Percentiles rank a stretch among this genome's conserved stretches.
Evolutionary conservation across 2,888 invertebrate species (phyloP).

Genomic region (Thumatha senex): DNA sequence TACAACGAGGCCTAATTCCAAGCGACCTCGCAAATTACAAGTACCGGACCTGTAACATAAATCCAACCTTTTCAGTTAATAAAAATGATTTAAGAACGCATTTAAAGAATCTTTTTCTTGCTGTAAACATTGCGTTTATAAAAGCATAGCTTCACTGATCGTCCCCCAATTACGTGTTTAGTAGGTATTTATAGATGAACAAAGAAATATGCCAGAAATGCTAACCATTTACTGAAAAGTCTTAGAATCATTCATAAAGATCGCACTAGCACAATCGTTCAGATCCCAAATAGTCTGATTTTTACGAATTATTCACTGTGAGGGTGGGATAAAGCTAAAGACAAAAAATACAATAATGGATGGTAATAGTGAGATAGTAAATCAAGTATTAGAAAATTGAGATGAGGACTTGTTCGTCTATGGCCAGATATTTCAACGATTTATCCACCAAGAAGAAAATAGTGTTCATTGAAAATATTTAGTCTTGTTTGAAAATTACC

Average conservation of each 20-base stretch:
- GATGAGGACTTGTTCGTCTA: conserved; percentile 21
- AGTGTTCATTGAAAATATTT: conserved; percentile 26
- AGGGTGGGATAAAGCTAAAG: conserved; percentile 48
- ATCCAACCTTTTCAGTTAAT: conserved; percentile 78
- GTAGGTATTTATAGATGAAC: too few species aligned
- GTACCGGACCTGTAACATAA: conserved; percentile 64
- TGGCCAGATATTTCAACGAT: conserved; percentile 32
- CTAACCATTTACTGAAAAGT: conserved; percentile 22
- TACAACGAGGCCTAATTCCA: conserved; percentile 49
- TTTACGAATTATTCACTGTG: conserved; percentile 53
- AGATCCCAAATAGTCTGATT: conserved; percentile 47
- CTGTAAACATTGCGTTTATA: conserved; percentile 71
- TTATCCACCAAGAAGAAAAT: conserved; percentile 40
- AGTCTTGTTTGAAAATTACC: conserved; percentile 29
- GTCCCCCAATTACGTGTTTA: too few species aligned
- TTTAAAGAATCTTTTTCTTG: conserved; percentile 71
- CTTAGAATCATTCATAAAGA: conserved; percentile 30
- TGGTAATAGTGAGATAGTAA: conserved; percentile 36
- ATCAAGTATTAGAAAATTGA: conserved; percentile 44
- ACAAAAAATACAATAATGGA: conserved; percentile 54
- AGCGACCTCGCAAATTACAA: conserved; percentile 61
- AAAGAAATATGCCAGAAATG: conserved; percentile 25
- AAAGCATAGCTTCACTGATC: conserved; percentile 65
- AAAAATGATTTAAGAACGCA: conserved; percentile 80
- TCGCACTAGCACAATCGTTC: conserved; percentile 29